Percentiles rank a stretch among this genome's conserved stretches.
These are phyloP conservation scores for Amphipyra tragopoginis DNA, from an alignment of 2,888 invertebrate species.

Conservation along the genomic window DNA sequence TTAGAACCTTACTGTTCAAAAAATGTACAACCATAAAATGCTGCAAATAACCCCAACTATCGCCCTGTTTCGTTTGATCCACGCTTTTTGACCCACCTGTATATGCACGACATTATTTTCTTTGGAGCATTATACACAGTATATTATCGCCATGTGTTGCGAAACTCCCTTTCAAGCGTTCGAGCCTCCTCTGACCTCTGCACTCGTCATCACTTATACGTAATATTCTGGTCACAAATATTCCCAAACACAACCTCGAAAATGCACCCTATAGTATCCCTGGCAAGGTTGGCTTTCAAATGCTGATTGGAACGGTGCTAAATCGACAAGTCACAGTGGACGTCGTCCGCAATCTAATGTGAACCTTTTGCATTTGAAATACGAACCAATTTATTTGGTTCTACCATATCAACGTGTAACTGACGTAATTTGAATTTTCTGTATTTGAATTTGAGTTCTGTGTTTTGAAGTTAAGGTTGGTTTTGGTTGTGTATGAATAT, in stretches of 20 bases:
- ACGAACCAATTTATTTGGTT: slow-evolving; percentile 50
- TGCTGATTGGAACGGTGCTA: slow-evolving; percentile 29
- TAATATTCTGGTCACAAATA: slow-evolving; percentile 64
- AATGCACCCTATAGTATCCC: slow-evolving; percentile 3
- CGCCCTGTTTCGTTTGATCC: too few species aligned
- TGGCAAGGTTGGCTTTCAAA: slow-evolving; percentile 27
- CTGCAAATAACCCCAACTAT: too few species aligned
- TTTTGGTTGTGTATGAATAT: slow-evolving; percentile 9
- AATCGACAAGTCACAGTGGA: slow-evolving; percentile 55
- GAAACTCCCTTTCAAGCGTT: slow-evolving; percentile 47
- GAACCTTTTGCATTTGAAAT: slow-evolving; percentile 48
- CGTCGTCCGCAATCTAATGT: slow-evolving; percentile 39
- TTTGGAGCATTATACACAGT: slow-evolving; percentile 46
- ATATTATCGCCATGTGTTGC: slow-evolving; percentile 56
- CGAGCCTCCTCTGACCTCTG: slow-evolving; percentile 59
- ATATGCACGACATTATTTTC: slow-evolving; percentile 54
- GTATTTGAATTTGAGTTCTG: slow-evolving; percentile 23
- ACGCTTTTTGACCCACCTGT: too few species aligned
- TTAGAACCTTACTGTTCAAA: too few species aligned
- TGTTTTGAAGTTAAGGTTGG: slow-evolving; percentile 1
- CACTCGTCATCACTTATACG: slow-evolving; percentile 64
- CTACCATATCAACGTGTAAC: slow-evolving; percentile 21
- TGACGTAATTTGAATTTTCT: slow-evolving; percentile 36
- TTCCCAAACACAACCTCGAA: slow-evolving; percentile 17
- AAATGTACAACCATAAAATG: too few species aligned